Conservation (phyloP, 1,140 invertebrate genomes). For the Telenomus remus region DNA sequence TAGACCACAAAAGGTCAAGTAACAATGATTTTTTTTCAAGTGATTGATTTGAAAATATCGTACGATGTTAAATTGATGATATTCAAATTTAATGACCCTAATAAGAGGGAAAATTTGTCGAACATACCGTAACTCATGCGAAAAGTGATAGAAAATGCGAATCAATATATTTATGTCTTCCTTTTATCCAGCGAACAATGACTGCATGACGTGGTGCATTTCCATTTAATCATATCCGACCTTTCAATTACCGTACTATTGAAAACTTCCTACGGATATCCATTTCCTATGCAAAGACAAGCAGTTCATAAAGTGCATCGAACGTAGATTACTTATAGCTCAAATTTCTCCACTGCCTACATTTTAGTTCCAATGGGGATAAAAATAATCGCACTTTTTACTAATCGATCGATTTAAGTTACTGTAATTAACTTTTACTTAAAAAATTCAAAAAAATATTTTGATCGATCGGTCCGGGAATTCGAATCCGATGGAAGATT, state of each 20-base stretch:
- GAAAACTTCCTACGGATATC: conserved; percentile 44
- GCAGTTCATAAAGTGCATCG: conserved; percentile 28
- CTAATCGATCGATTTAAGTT: no score
- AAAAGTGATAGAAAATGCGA: no score
- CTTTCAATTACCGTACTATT: conserved; percentile 40
- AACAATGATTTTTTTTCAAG: no score
- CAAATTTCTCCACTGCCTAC: conserved; percentile 30
- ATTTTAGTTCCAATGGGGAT: background rate
- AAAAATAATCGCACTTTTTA: conserved; percentile 14
- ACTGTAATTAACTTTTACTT: no score
- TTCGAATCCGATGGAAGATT: conserved; percentile 14
- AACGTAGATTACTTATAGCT: conserved; percentile 41
- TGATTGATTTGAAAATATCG: no score
- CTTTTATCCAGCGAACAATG: conserved; percentile 30
- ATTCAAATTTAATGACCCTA: no score
- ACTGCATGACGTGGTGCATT: conserved; percentile 24
- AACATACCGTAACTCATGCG: no score
- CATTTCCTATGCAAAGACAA: conserved; percentile 37
- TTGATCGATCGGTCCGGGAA: background rate
- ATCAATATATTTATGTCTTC: background rate
- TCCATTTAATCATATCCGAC: conserved; percentile 34
- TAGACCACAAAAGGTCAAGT: no score
- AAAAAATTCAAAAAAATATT: background rate
- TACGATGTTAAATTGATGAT: no score
- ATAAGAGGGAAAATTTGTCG: no score